A percentile compares a stretch with the other conserved stretches of the same genome.
Conservation (phyloP, 2,113 vertebrate species). For the Hyla sarda region DNA sequence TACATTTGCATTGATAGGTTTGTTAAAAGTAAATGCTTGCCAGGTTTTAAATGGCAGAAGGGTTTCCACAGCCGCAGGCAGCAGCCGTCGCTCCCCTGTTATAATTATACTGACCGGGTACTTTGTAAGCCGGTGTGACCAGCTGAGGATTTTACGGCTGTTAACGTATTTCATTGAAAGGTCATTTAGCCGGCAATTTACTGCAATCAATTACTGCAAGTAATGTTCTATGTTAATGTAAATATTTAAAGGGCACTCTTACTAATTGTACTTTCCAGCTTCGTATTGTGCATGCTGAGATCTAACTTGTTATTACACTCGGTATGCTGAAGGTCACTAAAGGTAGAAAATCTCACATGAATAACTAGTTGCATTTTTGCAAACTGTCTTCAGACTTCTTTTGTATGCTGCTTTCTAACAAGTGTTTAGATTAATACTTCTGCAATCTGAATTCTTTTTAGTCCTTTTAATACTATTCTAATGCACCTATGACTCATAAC, state of each 20-base stretch:
- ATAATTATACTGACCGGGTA: slow-evolving; percentile 18
- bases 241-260: slow-evolving; percentile 47
- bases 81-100: not conserved
- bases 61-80: slow-evolving; percentile 5
- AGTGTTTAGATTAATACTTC: not conserved
- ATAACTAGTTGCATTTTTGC: not conserved
- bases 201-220: slow-evolving; percentile 13
- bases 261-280: slow-evolving; percentile 14
- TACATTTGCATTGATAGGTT: slow-evolving; percentile 3
- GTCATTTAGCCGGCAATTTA: slow-evolving; percentile 42
- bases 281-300: not conserved
- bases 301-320: not conserved
- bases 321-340: not conserved
- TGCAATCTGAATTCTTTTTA: not conserved
- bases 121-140: slow-evolving; percentile 18
- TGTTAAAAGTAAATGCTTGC: not conserved
- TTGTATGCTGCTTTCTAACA: not conserved
- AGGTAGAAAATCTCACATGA: not conserved
- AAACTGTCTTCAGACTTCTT: too few relatives aligned
- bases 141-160: slow-evolving; percentile 32
- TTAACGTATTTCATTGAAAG: slow-evolving; percentile 47
- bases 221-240: slow-evolving; percentile 19
- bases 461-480: not conserved
- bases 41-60: slow-evolving; percentile 10
- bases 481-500: not conserved